Percentiles rank a stretch among this genome's conserved stretches.
Conservation (phyloP, 2,797 vertebrate species). For the Aselliscus stoliczkanus region DNA sequence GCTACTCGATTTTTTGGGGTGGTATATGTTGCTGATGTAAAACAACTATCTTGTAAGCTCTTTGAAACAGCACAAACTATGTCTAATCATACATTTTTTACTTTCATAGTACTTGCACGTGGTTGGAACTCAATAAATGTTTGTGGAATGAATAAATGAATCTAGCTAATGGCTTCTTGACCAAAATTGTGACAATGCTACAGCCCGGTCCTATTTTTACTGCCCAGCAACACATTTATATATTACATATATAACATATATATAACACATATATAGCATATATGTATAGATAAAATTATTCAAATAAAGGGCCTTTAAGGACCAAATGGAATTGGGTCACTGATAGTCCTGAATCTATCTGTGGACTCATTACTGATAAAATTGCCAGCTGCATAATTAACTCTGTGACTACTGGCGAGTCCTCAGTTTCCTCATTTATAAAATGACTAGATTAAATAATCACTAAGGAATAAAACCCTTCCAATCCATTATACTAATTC, state of each 20-base stretch:
- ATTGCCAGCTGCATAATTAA: slow-evolving; percentile 16
- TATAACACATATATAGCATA: too few relatives aligned
- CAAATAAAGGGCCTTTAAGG: background rate
- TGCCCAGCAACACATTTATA: too few relatives aligned
- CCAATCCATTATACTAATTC: background rate
- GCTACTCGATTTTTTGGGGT: background rate
- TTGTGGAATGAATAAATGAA: slow-evolving; percentile 1
- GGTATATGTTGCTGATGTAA: background rate
- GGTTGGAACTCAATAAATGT: background rate
- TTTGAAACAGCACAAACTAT: background rate
- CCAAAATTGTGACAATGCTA: background rate
- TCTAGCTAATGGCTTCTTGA: background rate
- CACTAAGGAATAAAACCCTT: slow-evolving; percentile 31
- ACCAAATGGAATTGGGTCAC: background rate
- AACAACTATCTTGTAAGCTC: background rate
- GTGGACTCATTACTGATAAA: slow-evolving; percentile 9
- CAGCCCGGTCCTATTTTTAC: too few relatives aligned
- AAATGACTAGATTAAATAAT: slow-evolving; percentile 40
- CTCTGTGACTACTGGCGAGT: slow-evolving; percentile 32
- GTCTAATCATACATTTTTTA: background rate
- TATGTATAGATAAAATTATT: background rate
- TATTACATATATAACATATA: too few relatives aligned
- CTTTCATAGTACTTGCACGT: background rate
- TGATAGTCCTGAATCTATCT: background rate
- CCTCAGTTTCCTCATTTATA: slow-evolving; percentile 52